Conservation (phyloP, 2,113 vertebrate genomes). For the Sorex araneus region DNA sequence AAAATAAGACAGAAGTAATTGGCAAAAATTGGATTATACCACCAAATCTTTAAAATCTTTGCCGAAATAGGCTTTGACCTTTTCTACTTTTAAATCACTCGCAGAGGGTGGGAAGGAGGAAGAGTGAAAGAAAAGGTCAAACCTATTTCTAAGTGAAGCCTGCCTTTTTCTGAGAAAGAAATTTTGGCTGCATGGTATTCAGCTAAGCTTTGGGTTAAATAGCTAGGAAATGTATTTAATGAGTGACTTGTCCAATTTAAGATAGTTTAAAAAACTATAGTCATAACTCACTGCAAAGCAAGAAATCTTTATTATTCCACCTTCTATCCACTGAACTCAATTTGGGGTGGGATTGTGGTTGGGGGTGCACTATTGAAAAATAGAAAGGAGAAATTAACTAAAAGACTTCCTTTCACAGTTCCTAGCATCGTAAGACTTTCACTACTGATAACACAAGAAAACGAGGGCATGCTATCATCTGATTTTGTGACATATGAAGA, state of each 20-base stretch:
- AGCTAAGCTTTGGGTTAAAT: slow-evolving; percentile 31
- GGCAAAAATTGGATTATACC: slow-evolving; percentile 39
- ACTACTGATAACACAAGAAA: slow-evolving; percentile 52
- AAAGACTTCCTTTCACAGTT: slow-evolving; percentile 68
- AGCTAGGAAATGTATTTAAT: slow-evolving; percentile 12
- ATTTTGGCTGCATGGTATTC: slow-evolving; percentile 39
- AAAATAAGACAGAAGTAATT: slow-evolving; percentile 47
- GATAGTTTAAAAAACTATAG: slow-evolving; percentile 18
- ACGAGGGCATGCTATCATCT: slow-evolving; percentile 19
- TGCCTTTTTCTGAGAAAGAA: slow-evolving; percentile 43
- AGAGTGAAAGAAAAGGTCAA: slow-evolving; percentile 82
- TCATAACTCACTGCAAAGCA: too few species aligned
- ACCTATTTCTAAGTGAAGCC: slow-evolving; percentile 1
- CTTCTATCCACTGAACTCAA: not conserved
- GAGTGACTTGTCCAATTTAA: not conserved
- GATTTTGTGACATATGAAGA: slow-evolving; percentile 47
- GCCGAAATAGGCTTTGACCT: slow-evolving; percentile 60
- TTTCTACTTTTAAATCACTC: slow-evolving; percentile 81
- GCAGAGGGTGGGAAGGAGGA: slow-evolving; percentile 83
- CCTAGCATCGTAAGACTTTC: slow-evolving; percentile 35
- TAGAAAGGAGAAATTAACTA: slow-evolving; percentile 67
- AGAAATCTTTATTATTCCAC: too few species aligned
- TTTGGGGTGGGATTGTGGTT: not conserved
- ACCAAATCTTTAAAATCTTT: not conserved
- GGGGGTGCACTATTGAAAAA: not conserved